Evolutionary conservation across 1,140 invertebrate genomes (phyloP).

Genomic region (Contarinia nasturtii): DNA sequence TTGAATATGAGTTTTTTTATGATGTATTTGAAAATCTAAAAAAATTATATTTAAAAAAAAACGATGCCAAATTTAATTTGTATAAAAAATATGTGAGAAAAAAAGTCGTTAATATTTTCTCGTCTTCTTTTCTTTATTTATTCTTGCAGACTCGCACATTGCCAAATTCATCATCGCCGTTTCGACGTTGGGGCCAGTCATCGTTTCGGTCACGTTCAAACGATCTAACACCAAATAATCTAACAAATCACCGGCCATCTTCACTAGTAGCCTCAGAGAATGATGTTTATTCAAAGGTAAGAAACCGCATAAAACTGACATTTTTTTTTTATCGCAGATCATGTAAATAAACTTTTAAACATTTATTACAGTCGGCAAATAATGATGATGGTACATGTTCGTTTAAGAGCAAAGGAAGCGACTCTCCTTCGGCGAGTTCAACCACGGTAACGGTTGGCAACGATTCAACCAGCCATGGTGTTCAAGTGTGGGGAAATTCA

Average conservation of each 20-base stretch:
- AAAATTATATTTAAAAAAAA: too few species aligned
- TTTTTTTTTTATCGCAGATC: neutral
- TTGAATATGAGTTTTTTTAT: too few species aligned
- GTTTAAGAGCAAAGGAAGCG: neutral
- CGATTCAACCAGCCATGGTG: conserved; percentile 19
- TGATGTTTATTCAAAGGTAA: conserved; percentile 21
- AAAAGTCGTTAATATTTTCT: too few species aligned
- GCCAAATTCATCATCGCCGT: conserved; percentile 32
- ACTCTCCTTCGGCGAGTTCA: too few species aligned
- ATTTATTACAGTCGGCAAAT: neutral
- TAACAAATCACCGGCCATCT: conserved; percentile 15
- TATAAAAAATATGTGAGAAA: too few species aligned
- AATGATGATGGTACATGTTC: neutral
- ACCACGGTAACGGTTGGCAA: neutral
- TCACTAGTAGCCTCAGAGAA: conserved; percentile 24
- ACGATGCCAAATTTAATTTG: too few species aligned
- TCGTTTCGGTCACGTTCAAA: conserved; percentile 24
- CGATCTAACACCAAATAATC: conserved; percentile 12
- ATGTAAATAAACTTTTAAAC: neutral
- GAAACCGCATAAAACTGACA: neutral
- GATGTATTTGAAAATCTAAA: too few species aligned
- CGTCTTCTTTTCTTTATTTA: neutral
- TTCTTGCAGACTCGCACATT: conserved; percentile 15
- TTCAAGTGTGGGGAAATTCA: conserved; percentile 59
- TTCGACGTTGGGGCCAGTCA: conserved; percentile 34